Conservation (phyloP, 2,113 vertebrate species). For the Eublepharis macularius region DNA sequence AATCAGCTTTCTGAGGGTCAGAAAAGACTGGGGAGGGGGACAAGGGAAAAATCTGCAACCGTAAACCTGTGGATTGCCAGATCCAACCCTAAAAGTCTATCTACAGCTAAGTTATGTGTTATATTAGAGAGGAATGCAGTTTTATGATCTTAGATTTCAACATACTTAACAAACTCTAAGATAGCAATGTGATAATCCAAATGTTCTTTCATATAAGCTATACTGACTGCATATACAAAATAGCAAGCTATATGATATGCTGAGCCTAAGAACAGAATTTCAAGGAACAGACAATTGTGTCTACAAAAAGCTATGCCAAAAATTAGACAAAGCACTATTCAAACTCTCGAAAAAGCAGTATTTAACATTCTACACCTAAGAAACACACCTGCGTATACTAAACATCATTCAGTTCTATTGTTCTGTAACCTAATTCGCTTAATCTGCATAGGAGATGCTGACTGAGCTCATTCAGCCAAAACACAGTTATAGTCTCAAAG, state of each 20-base stretch:
- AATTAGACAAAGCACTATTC: neutral
- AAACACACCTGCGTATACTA: conserved; percentile 57
- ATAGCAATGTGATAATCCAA: neutral
- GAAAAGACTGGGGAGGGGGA: no score
- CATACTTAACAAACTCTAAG: neutral
- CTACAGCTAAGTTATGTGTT: neutral
- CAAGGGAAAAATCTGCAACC: no score
- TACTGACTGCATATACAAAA: neutral
- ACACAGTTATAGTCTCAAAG: conserved; percentile 64
- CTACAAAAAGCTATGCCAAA: neutral
- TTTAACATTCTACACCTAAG: conserved; percentile 39
- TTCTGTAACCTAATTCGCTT: conserved; percentile 71
- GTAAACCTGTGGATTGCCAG: no score
- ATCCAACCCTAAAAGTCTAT: no score
- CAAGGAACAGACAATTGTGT: neutral
- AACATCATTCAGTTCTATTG: conserved; percentile 63
- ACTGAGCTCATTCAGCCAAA: conserved; percentile 69
- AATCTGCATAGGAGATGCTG: conserved; percentile 69
- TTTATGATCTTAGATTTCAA: neutral
- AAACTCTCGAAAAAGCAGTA: neutral
- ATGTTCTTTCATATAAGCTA: neutral
- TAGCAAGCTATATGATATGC: neutral
- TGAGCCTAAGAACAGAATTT: neutral
- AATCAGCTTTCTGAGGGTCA: no score
- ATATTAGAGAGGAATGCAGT: neutral